Evolutionary conservation across 2,888 invertebrate species (phyloP).

Genomic region (Diaperis boleti): DNA sequence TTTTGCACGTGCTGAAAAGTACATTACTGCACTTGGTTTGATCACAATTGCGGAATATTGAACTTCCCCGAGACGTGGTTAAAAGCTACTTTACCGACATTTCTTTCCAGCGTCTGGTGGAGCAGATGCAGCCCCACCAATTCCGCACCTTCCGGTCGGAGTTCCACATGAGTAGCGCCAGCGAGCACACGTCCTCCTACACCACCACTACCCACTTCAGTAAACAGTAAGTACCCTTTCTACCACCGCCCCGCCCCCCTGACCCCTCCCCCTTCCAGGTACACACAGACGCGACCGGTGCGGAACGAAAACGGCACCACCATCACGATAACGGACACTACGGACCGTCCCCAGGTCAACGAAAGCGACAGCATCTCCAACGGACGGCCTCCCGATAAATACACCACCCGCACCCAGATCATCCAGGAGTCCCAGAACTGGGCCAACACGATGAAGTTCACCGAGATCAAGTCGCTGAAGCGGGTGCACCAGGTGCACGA

Average conservation of each 20-base stretch:
- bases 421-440: conserved; percentile 62
- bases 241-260: background rate
- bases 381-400: conserved; percentile 65
- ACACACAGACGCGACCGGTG: conserved; percentile 53
- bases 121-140: conserved; percentile 78
- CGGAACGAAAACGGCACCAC: conserved; percentile 62
- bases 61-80: too few species aligned
- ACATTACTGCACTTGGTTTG: too few species aligned
- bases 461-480: conserved; percentile 81
- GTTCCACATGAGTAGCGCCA: conserved; percentile 78
- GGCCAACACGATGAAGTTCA: conserved; percentile 77
- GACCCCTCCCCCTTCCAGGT: conserved; percentile 47
- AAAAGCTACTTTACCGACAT: too few species aligned
- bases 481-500: conserved; percentile 80
- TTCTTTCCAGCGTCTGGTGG: conserved; percentile 77
- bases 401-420: conserved; percentile 71
- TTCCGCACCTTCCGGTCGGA: conserved; percentile 86
- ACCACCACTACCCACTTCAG: conserved; percentile 75
- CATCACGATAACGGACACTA: conserved; percentile 56
- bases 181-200: conserved; percentile 72
- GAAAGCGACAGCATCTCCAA: conserved; percentile 61
- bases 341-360: conserved; percentile 41
- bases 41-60: too few species aligned
- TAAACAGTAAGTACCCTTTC: conserved; percentile 71
- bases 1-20: too few species aligned